Evolutionary conservation across 2,797 vertebrate genomes (phyloP), one percentile per base, ranked within the genome.

Genomic region (Iguana delicatissima): DNA sequence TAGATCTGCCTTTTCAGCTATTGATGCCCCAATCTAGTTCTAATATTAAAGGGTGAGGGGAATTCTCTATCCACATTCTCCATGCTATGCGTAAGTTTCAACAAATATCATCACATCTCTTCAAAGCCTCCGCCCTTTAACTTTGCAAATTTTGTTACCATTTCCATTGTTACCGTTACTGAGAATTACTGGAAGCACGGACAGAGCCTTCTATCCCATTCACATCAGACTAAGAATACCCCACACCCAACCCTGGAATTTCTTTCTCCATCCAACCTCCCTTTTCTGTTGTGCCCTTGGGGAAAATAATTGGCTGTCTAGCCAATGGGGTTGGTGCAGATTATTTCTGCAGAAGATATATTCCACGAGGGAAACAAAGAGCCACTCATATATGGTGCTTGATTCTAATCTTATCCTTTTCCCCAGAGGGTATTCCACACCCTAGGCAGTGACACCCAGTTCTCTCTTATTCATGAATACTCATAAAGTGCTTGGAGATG

Each of bases 341-440:
- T 16, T 52, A 46, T 26, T 87, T 29, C n/a, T 24, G 12, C 59
- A 26, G 29, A 76, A 84, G 46, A 38, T 38, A 64, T 55, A 86
- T 50, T 38, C 50, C 29, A 35, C 46, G 26, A 85, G 24, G 6
- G 62, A 76, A 89, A 89, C 87, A 91, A 89, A 89, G 80, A 87
- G 55, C 22, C 38, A 86, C 81, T 89, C 85, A 81, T 57, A 85
- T 14, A 73, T 55, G 62, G 9, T 67, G 20, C 77, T 32, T 91
- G 85, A 86, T 85, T 69, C 20, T 52, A 91, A 91, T 88, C 67
- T 87, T 73, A 29, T 42, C 46, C 42, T 84, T 80, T 73, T 64
- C 84, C 85, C 80, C n/a, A 80, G 59, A 55, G 46, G 77, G 42
- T 69, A 57, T 93, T 73, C 86, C 90, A 91, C 86, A 84, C 86